These are phyloP conservation scores for Auanema freiburgensis DNA, from an alignment of 2,888 invertebrate species.

Conservation along the genomic window DNA sequence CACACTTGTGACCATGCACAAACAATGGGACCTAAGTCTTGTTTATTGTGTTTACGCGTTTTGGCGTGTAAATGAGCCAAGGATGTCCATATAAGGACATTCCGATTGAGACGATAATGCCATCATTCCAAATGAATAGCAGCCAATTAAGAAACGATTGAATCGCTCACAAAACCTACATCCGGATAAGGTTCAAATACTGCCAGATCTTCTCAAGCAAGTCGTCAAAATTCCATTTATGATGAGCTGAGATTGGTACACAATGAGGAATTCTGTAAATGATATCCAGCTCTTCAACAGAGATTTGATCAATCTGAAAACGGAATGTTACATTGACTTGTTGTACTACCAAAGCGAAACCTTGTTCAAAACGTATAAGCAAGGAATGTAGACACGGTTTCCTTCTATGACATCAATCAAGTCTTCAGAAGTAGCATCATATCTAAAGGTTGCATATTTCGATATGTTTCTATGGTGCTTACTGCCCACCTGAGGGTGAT, in stretches of 20 bases:
- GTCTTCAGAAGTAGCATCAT: slow-evolving; percentile 94
- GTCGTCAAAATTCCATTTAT: slow-evolving; percentile 99
- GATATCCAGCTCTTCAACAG: slow-evolving; percentile 81
- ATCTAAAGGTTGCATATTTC: slow-evolving; percentile 63
- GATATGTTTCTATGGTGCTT: not conserved
- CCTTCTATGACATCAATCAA: slow-evolving; percentile 98
- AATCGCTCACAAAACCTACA: slow-evolving; percentile 71
- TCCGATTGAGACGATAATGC: not conserved
- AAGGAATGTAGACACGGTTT: slow-evolving; percentile 94
- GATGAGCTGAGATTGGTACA: slow-evolving; percentile 99
- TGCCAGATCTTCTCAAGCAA: slow-evolving; percentile 87
- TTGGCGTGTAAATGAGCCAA: too few relatives aligned
- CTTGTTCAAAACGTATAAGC: slow-evolving; percentile 96
- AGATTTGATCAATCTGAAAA: slow-evolving; percentile 76
- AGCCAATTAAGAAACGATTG: not conserved
- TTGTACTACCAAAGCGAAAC: slow-evolving; percentile 4
- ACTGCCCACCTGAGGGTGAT: slow-evolving; percentile 74
- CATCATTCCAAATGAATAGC: too few relatives aligned
- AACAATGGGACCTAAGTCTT: not conserved
- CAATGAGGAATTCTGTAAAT: slow-evolving; percentile 98
- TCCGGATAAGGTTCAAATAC: slow-evolving; percentile 87
- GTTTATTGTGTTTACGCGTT: too few relatives aligned
- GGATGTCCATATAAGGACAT: not conserved
- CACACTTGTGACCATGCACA: too few relatives aligned
- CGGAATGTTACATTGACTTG: not conserved